A percentile compares a stretch with the other conserved stretches of the same genome.
These are phyloP conservation scores for Platichthys stellatus DNA, from an alignment of 2,113 vertebrate species.

Conservation along the genomic window DNA sequence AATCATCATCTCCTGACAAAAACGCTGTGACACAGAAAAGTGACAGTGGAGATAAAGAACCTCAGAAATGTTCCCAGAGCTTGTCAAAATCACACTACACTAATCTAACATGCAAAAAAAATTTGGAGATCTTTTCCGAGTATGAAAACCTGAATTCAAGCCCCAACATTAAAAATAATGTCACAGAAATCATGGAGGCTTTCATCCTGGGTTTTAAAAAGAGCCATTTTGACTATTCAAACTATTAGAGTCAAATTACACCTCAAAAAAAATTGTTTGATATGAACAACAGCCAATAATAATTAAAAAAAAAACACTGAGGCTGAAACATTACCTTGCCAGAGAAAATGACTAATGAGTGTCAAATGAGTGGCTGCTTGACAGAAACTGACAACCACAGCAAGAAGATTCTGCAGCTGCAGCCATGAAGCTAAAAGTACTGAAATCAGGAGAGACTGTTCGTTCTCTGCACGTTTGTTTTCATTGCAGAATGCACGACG, in stretches of 20 bases:
- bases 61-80: not conserved
- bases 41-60: not conserved
- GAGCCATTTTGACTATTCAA: not conserved
- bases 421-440: not conserved
- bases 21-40: not conserved
- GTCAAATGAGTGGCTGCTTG: slow-evolving; percentile 7
- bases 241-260: not conserved
- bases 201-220: not conserved
- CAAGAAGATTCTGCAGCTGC: not conserved
- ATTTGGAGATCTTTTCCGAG: not conserved
- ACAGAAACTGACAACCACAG: not conserved
- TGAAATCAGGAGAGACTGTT: not conserved
- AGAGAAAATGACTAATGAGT: slow-evolving; percentile 25
- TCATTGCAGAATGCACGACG: not conserved
- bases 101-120: not conserved
- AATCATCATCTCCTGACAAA: not conserved
- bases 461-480: not conserved
- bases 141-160: too few relatives aligned
- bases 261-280: not conserved
- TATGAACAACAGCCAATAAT: not conserved
- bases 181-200: not conserved
- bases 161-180: not conserved
- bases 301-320: slow-evolving; percentile 1
- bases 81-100: too few relatives aligned
- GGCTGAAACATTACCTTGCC: slow-evolving; percentile 1